Percentiles rank a stretch among this genome's conserved stretches.
Evolutionary conservation across 2,888 invertebrate species (phyloP).

Genomic region (Clostera curtula): DNA sequence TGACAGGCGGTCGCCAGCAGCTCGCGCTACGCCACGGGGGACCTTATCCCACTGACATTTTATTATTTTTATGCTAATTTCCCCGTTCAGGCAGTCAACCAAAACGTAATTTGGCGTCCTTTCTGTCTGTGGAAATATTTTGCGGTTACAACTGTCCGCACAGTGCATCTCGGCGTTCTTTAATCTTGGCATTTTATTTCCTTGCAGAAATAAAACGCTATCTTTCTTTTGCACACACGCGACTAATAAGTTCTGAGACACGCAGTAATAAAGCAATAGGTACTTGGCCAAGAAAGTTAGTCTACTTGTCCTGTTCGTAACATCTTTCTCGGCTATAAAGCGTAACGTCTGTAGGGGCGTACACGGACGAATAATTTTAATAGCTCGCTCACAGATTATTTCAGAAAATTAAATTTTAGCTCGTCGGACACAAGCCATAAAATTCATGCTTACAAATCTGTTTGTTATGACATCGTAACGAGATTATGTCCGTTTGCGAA

Average conservation of each 20-base stretch:
- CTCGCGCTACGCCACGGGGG: conserved; percentile 37
- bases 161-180: not conserved
- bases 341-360: conserved; percentile 38
- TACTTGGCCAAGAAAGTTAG: conserved; percentile 20
- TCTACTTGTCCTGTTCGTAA: conserved; percentile 21
- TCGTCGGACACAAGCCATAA: conserved; percentile 73
- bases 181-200: not conserved
- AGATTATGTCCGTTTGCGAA: conserved; percentile 71
- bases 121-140: conserved; percentile 16
- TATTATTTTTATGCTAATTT: conserved; percentile 68
- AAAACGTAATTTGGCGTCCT: conserved; percentile 36
- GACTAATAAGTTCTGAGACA: conserved; percentile 2
- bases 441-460: conserved; percentile 74
- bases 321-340: conserved; percentile 39
- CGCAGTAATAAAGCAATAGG: conserved; percentile 19
- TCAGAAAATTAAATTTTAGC: conserved; percentile 74
- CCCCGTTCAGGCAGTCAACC: conserved; percentile 36
- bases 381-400: conserved; percentile 69
- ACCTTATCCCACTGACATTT: conserved; percentile 47
- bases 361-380: conserved; percentile 69
- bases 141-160: conserved; percentile 5
- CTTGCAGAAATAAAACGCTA: not conserved
- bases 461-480: conserved; percentile 75
- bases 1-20: conserved; percentile 44
- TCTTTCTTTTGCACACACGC: not conserved